phyloP scores from a whole-genome alignment of 2,888 invertebrate genomes.

The Hymenopus coronatus region DNA sequence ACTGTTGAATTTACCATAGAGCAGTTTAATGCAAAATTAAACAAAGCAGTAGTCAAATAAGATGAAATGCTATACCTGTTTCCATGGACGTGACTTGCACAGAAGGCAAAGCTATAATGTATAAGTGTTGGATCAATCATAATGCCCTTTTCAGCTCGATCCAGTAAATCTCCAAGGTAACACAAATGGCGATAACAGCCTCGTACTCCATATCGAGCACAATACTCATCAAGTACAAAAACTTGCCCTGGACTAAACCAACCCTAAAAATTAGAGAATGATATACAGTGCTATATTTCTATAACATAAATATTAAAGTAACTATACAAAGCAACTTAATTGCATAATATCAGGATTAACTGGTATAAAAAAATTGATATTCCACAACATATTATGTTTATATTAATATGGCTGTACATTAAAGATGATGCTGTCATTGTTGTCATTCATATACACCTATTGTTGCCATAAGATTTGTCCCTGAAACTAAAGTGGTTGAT shows the following conservation, averaged over 20 bases:
- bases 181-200: conserved; percentile 96
- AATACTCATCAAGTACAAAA: conserved; percentile 97
- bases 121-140: conserved; percentile 98
- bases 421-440: too few species aligned
- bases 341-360: too few species aligned
- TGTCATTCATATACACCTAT: too few species aligned
- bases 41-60: background rate
- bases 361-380: too few species aligned
- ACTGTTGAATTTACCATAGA: background rate
- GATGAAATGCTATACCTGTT: conserved; percentile 70
- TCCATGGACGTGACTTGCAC: conserved; percentile 98
- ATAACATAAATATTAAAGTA: too few species aligned
- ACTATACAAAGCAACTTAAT: too few species aligned
- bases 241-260: conserved; percentile 99
- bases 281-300: conserved; percentile 14
- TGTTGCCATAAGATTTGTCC: too few species aligned
- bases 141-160: conserved; percentile 85
- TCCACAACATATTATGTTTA: too few species aligned
- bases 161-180: conserved; percentile 91
- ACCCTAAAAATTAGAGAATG: conserved; percentile 61
- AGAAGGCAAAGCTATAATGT: conserved; percentile 99
- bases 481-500: too few species aligned
- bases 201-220: conserved; percentile 94
- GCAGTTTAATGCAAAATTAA: background rate
- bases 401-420: too few species aligned